Evolutionary conservation across 2,888 invertebrate genomes (phyloP), one percentile per base, ranked within the genome.

Genomic region (Caenorhabditis angaria): DNA sequence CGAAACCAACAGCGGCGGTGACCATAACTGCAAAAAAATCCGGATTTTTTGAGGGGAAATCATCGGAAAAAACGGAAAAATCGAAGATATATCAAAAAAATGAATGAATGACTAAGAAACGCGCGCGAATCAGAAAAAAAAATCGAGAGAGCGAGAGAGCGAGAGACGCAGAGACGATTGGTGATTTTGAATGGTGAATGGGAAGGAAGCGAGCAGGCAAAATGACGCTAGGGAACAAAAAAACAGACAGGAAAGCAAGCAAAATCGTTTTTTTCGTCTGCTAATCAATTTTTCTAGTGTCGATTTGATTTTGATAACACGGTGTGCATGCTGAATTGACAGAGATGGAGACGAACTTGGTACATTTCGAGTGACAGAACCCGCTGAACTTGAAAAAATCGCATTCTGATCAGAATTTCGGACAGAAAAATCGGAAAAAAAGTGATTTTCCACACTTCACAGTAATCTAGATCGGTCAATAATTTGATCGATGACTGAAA

Each of bases 1-100:
- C 75, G 54, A 70, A 75, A 29, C 69, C 70, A 22, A 75, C 75
- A 20, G 68, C 70, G 3, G 58, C 58, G 6, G 25, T 58, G 2
- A 18, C 6, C 24, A 47, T 28, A 29, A 56, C 32, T 22, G 12
- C 18, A 20, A 28, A 25, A 56, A 56, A n/a, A 55, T 56, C 22
- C 28, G n/a, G 20, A 18, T 24, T 20, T 50, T 50, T 24, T 20
- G 25, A 24, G 14, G 25, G 3, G 5, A 54, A 54, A 54, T 41
- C 18, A 6, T 3, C 14, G 25, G 24, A 54, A 27, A 2, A 55
- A 62, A 55, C 55, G 8, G 10, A 20, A 12, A 20, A 22, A 50
- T n/a, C n/a, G n/a, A 29, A 28, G 50, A 29, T 51, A 12, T 1
- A 50, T 14, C 22, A 51, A 2, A 24, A 4, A 25, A 20, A 56